Conservation (phyloP, 2,113 vertebrate species). For the Dasyurus viverrinus region DNA sequence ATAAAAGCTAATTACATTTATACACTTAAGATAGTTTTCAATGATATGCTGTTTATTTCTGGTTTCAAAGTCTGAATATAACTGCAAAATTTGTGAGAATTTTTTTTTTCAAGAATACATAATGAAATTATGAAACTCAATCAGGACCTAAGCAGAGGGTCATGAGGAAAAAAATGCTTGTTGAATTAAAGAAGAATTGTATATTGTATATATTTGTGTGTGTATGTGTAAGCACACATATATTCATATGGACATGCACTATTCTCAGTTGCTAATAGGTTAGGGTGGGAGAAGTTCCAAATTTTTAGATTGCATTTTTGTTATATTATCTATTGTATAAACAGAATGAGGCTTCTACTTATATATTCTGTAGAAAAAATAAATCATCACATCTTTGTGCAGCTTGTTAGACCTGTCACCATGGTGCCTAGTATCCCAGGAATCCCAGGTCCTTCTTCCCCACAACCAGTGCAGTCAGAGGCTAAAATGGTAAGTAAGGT, state of each 20-base stretch:
- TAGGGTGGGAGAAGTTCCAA: not conserved
- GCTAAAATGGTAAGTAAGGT: constrained; percentile 95
- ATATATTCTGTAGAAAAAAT: constrained; percentile 50
- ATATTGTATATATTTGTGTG: not conserved
- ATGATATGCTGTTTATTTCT: not conserved
- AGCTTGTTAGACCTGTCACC: constrained; percentile 99
- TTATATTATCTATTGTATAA: constrained; percentile 64
- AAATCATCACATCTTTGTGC: constrained; percentile 81
- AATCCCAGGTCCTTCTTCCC: constrained; percentile 98
- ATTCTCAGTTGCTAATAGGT: constrained; percentile 30
- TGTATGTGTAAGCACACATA: not conserved
- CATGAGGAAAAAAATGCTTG: not conserved
- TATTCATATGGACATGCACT: not conserved
- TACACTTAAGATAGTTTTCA: not conserved
- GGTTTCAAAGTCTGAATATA: constrained; percentile 46
- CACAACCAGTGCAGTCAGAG: constrained; percentile 96
- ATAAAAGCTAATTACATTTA: not conserved
- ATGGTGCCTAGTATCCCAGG: constrained; percentile 98
- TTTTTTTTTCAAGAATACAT: constrained; percentile 38
- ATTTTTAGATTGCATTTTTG: constrained; percentile 62
- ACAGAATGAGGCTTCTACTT: constrained; percentile 74
- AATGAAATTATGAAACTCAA: constrained; percentile 5
- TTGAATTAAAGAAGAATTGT: not conserved
- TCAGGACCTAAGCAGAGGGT: not conserved
- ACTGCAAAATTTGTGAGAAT: constrained; percentile 26